These are phyloP conservation scores for Podargus strigoides DNA, from an alignment of 2,797 vertebrate genomes.

Conservation along the genomic window DNA sequence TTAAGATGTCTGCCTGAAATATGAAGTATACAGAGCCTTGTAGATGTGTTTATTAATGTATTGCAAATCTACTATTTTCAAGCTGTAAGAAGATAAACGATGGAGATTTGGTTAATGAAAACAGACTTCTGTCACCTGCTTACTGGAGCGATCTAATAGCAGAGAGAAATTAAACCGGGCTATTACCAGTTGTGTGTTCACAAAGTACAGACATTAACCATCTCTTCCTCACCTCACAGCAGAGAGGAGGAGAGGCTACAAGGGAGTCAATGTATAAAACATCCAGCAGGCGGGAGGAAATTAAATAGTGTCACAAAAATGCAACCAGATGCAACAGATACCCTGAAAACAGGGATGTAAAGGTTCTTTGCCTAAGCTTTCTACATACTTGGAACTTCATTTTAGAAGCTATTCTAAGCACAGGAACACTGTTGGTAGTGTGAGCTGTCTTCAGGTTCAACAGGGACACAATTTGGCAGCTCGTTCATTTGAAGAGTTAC, in stretches of 20 bases:
- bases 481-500: neutral
- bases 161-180: neutral
- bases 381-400: neutral
- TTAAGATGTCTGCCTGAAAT: neutral
- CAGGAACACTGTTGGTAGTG: neutral
- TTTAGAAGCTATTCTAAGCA: neutral
- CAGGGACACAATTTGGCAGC: neutral
- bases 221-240: neutral
- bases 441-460: neutral
- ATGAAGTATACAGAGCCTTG: neutral
- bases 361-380: neutral
- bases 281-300: neutral
- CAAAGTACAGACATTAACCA: neutral
- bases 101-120: neutral
- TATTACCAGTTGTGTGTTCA: neutral
- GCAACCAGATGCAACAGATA: neutral
- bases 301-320: neutral
- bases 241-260: neutral
- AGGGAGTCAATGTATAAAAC: neutral
- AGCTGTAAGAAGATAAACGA: neutral
- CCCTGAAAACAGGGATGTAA: neutral
- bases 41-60: neutral
- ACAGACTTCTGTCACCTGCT: neutral
- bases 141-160: neutral
- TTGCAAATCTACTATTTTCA: neutral